Base-by-base conservation (phyloP, 2,113 vertebrate species). In the Micromys minutus region DNA sequence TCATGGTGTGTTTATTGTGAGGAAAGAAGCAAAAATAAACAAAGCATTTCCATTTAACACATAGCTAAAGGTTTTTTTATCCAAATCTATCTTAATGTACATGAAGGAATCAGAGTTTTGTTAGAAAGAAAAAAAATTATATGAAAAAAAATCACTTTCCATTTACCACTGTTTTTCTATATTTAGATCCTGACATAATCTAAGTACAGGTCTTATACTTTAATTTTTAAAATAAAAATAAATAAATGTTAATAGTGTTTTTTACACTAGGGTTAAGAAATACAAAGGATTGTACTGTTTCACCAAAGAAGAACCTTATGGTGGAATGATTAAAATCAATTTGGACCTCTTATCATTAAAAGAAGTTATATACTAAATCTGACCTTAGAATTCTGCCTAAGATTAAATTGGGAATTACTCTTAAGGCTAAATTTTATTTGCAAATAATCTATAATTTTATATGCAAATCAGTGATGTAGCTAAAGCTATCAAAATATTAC, bases 381-480 rank as follows among this genome's bases (percentile, higher is more conserved):
- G 7, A 92, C 26, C 34, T 15, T 79, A 31, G 15, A 29, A 77
- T 74, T 15, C 34, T 86, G 36, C 17, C 50, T 39, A 71, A 57
- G 24, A 50, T 10, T 81, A 81, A 94, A 50, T 87, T 34, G 34
- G 63, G 72, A 94, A 76, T 61, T 15, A 26, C 81, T 36, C 13
- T 67, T 39, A 65, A 69, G 19, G 39, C 10, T 81, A 81, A 95
- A 50, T 87, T n/a, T 95, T n/a, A 91, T n/a, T 79, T 91, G 22
- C 12, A 91, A 97, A 79, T 80, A n/a, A 10, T 13, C 61, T 83
- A 10, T 75, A 91, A 75, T 86, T 93, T 90, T 89, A 31, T 57
- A 90, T 75, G 87, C 34, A 94, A 94, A 69, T 87, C 85, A 90
- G 24, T 91, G 7, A 86, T 81, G 9, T 15, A 1, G 52, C 34